Evolutionary conservation across 2,797 vertebrate species (phyloP).

Genomic region (Xiphophorus birchmanni): DNA sequence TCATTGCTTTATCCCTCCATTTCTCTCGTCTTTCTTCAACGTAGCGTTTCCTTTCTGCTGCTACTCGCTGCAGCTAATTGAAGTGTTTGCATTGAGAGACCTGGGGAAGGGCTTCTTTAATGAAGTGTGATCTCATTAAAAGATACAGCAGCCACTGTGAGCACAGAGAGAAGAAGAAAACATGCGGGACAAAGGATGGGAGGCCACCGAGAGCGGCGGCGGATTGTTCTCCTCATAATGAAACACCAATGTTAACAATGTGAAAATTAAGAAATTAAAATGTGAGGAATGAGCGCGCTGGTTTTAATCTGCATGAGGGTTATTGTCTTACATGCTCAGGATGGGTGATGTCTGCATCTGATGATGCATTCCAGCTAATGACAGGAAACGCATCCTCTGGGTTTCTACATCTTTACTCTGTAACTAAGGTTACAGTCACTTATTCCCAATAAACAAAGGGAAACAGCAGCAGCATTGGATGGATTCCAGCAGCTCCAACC

Average conservation of each 20-base stretch:
- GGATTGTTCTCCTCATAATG: constrained; percentile 55
- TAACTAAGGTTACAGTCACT: not conserved
- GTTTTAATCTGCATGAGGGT: constrained; percentile 18
- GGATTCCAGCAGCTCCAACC: not conserved
- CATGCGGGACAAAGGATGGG: constrained; percentile 45
- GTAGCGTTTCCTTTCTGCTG: constrained; percentile 32
- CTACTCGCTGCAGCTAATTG: constrained; percentile 64
- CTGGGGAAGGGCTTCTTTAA: constrained; percentile 77
- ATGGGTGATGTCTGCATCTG: constrained; percentile 2
- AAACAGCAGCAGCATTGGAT: not conserved
- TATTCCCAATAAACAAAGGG: not conserved
- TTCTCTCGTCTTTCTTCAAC: constrained; percentile 18
- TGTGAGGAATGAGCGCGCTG: not conserved
- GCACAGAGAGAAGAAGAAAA: constrained; percentile 31
- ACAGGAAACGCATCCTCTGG: not conserved
- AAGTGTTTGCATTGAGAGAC: constrained; percentile 75
- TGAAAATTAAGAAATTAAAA: constrained; percentile 35
- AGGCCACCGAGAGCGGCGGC: constrained; percentile 55
- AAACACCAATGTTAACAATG: constrained; percentile 44
- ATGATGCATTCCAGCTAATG: constrained; percentile 1
- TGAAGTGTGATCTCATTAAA: constrained; percentile 90
- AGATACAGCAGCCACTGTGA: constrained; percentile 76
- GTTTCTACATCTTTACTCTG: not conserved
- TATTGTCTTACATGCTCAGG: not conserved
- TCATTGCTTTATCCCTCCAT: constrained; percentile 6